A percentile compares a stretch with the other conserved stretches of the same genome.
These are phyloP conservation scores for Psittacula echo DNA, from an alignment of 2,797 vertebrate genomes.

Conservation along the genomic window DNA sequence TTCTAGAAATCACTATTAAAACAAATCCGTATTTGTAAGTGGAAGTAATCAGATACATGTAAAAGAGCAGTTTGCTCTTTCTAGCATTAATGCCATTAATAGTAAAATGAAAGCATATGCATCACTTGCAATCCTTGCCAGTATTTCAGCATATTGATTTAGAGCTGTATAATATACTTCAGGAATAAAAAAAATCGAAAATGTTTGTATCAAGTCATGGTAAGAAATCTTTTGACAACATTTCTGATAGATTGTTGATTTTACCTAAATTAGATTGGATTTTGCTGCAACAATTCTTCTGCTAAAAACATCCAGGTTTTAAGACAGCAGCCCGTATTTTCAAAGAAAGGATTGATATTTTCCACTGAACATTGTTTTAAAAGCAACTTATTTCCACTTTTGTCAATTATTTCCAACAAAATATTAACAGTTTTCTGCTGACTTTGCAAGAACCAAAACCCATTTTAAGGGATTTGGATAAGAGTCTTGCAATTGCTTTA, in stretches of 20 bases:
- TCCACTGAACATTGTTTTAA: neutral
- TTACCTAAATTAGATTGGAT: slow-evolving; percentile 10
- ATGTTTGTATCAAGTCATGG: neutral
- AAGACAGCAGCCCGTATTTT: slow-evolving; percentile 11
- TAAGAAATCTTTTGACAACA: neutral
- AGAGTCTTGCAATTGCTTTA: slow-evolving; percentile 31
- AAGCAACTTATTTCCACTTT: slow-evolving; percentile 11
- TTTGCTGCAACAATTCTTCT: neutral
- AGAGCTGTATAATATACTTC: neutral
- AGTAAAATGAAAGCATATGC: slow-evolving; percentile 42
- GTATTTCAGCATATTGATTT: slow-evolving; percentile 1
- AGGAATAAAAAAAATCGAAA: neutral
- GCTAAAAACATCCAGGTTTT: neutral
- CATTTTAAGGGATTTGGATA: slow-evolving; percentile 24
- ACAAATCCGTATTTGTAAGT: slow-evolving; percentile 26
- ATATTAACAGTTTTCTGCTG: neutral
- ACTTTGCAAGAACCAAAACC: neutral
- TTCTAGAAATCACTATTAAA: neutral
- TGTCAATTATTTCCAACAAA: neutral
- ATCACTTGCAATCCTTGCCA: neutral
- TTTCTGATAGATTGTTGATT: neutral
- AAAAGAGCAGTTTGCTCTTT: slow-evolving; percentile 18
- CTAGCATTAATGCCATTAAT: neutral
- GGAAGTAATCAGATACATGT: slow-evolving; percentile 7
- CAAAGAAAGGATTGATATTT: neutral